Conservation (phyloP, 2,113 vertebrate species). For the Epinephelus lanceolatus region DNA sequence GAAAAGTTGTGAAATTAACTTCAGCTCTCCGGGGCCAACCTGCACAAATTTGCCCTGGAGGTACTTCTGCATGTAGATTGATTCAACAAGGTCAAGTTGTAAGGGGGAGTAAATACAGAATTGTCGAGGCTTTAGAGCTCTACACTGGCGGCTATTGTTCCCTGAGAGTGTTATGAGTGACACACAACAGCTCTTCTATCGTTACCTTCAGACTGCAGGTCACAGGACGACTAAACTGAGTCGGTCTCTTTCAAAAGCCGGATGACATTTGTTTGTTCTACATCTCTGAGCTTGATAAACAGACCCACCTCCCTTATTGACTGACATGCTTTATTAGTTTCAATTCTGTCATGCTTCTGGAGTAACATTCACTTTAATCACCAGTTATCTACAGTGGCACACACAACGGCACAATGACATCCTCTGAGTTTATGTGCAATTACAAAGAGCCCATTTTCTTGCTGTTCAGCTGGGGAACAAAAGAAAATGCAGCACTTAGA, state of each 20-base stretch:
- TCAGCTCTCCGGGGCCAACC: constrained; percentile 22
- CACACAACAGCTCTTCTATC: neutral
- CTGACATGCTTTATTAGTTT: constrained; percentile 78
- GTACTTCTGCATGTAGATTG: neutral
- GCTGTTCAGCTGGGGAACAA: constrained; percentile 68
- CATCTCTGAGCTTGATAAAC: constrained; percentile 52
- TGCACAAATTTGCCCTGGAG: constrained; percentile 10
- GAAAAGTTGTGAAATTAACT: constrained; percentile 41
- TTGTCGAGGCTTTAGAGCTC: neutral
- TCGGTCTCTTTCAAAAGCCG: neutral
- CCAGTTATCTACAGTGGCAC: constrained; percentile 72
- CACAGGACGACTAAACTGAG: neutral
- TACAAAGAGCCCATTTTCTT: constrained; percentile 74
- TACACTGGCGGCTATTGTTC: neutral
- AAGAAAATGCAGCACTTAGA: constrained; percentile 66
- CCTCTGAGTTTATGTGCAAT: constrained; percentile 73
- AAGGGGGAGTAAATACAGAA: neutral
- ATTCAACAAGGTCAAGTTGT: constrained; percentile 36
- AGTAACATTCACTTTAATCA: constrained; percentile 70
- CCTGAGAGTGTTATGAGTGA: neutral
- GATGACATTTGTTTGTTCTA: constrained; percentile 46
- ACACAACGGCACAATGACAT: constrained; percentile 59
- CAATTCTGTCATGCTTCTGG: constrained; percentile 61
- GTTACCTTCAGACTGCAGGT: constrained; percentile 22
- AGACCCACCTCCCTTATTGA: constrained; percentile 62